Base-by-base conservation (phyloP, 2,888 invertebrate genomes). In the Ametastegia equiseti region DNA sequence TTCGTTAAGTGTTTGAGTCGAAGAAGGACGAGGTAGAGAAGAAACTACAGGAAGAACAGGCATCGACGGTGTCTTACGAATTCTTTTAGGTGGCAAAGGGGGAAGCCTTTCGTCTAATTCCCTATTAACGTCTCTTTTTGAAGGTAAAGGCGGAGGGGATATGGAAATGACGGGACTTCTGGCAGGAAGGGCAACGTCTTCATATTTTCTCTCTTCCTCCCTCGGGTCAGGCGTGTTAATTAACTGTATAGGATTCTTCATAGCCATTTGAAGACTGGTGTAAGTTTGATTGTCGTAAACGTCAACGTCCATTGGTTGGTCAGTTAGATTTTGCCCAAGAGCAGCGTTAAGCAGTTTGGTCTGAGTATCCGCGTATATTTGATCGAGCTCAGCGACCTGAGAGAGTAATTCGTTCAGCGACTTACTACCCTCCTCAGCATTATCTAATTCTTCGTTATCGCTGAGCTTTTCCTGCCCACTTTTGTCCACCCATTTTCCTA, bases 221-320 rank as follows among this genome's bases (percentile, higher is more conserved):
- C 92, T 92, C 0, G 92, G 90, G 75, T 93, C 93, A 5, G 36
- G 54, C n/a, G n/a, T 15, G 7, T 60, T 1, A 57, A 92, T 86
- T 82, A 96, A 94, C 33, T 93, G 92, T 1, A 97, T 92, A 0
- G 97, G 97, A 91, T 97, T 97, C 90, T 95, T 96, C 92, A 97
- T 97, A 0, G 97, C 97, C 88, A 96, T 93, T 89, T 97, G 97
- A 79, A 97, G 92, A 88, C 97, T 97, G 0, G 96, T 96, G 88
- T 97, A 97, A 0, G 97, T 97, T 82, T 96, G 95, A 45, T 95
- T 94, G 87, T 97, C 97, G 57, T 94, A 95, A 84, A 96, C 96
- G 60, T 95, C 95, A 0, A 92, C 86, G 65, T 95, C 95, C 90
- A 93, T 92, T 11, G 92, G 91, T 60, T 87, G 88, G 57, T 90